Conservation (phyloP, 2,888 invertebrate species). For the Amblyjoppa proteus region DNA sequence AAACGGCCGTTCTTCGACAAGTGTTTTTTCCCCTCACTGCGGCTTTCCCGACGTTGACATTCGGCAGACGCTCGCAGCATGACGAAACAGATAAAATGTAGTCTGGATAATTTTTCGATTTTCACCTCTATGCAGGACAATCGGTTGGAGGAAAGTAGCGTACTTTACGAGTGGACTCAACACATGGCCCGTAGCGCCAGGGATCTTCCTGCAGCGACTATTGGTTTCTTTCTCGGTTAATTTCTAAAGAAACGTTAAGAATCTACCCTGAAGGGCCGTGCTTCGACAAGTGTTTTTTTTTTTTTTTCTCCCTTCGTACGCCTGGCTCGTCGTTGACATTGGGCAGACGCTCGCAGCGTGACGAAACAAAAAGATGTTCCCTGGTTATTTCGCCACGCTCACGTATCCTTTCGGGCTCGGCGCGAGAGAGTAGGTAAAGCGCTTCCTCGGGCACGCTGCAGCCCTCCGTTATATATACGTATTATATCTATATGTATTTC, state of each 20-base stretch:
- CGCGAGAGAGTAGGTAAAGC: conserved; percentile 11
- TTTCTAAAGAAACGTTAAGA: not conserved
- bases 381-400: conserved; percentile 25
- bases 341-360: conserved; percentile 48
- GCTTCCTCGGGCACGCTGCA: not conserved
- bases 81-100: not conserved
- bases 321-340: conserved; percentile 45
- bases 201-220: not conserved
- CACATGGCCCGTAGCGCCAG: conserved; percentile 6
- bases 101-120: not conserved
- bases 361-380: not conserved
- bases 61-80: conserved; percentile 50
- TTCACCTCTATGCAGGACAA: not conserved
- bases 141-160: not conserved
- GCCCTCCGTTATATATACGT: conserved; percentile 17
- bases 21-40: not conserved
- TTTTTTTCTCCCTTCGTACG: not conserved
- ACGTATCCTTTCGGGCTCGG: conserved; percentile 39
- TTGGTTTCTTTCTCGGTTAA: not conserved
- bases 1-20: conserved; percentile 29
- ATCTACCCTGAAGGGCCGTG: conserved; percentile 1
- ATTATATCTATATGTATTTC: conserved; percentile 25
- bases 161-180: not conserved
- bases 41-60: conserved; percentile 36
- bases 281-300: conserved; percentile 34